Percentiles rank a stretch among this genome's conserved stretches.
These are phyloP conservation scores for Sinocyclocheilus anshuiensis DNA, from an alignment of 2,113 vertebrate genomes.

Conservation along the genomic window DNA sequence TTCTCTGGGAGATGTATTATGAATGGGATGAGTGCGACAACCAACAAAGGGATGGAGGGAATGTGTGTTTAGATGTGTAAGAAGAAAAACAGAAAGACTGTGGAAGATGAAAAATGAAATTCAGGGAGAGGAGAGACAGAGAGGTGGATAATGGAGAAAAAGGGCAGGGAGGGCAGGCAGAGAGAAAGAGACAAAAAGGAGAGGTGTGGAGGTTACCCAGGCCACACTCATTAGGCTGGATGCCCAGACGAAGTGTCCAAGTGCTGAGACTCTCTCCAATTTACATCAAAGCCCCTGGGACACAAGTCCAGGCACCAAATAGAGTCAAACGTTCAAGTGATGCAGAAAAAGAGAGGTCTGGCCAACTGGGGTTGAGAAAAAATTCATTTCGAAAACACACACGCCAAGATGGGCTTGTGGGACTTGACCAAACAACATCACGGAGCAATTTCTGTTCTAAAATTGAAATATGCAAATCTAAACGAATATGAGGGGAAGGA, in stretches of 20 bases:
- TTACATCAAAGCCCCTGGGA: slow-evolving; percentile 50
- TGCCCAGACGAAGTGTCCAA: slow-evolving; percentile 22
- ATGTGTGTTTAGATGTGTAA: slow-evolving; percentile 22
- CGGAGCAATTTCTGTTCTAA: background rate
- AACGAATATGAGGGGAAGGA: background rate
- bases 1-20: slow-evolving; percentile 16
- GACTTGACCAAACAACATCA: background rate
- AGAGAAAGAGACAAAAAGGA: slow-evolving; percentile 4
- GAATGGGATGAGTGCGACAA: slow-evolving; percentile 7
- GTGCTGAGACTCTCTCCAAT: slow-evolving; percentile 18
- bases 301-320: slow-evolving; percentile 39
- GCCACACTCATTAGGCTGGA: slow-evolving; percentile 42
- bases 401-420: slow-evolving; percentile 2
- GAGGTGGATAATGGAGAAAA: background rate
- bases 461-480: slow-evolving; percentile 43
- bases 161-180: background rate
- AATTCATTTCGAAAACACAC: slow-evolving; percentile 33
- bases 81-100: background rate
- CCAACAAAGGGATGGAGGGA: background rate
- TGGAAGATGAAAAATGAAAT: slow-evolving; percentile 9
- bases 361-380: background rate
- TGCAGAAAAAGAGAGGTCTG: slow-evolving; percentile 31
- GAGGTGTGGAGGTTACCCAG: slow-evolving; percentile 1
- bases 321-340: slow-evolving; percentile 38
- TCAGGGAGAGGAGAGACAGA: background rate